Conservation (phyloP, 2,797 vertebrate species). For the Sebastes trivittatus region DNA sequence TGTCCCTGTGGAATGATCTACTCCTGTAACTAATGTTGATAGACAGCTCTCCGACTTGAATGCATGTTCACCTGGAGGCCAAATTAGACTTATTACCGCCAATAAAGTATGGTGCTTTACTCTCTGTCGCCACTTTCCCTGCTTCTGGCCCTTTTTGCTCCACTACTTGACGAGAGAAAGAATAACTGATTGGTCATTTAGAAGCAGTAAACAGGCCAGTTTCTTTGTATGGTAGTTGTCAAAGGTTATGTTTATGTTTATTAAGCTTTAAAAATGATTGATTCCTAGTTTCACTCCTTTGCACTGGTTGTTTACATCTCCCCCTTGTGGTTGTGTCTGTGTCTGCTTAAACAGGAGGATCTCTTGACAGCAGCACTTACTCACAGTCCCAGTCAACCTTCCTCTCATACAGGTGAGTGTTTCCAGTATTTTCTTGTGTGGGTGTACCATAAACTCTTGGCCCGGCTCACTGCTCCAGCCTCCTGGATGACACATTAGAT, state of each 20-base stretch:
- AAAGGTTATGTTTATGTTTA: conserved; percentile 25
- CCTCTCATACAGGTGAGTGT: conserved; percentile 89
- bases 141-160: conserved; percentile 22
- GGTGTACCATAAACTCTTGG: conserved; percentile 16
- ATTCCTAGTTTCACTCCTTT: not conserved
- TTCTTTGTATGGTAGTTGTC: not conserved
- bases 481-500: conserved; percentile 47
- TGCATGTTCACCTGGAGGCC: conserved; percentile 84
- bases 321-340: conserved; percentile 59
- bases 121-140: conserved; percentile 18
- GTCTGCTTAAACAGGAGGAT: conserved; percentile 76
- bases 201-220: not conserved
- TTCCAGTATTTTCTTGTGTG: not conserved
- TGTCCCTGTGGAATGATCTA: conserved; percentile 91
- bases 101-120: conserved; percentile 41
- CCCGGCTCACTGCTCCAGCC: conserved; percentile 3
- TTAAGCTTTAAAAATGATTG: not conserved
- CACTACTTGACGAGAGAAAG: not conserved
- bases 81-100: conserved; percentile 71
- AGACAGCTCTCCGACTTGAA: conserved; percentile 93
- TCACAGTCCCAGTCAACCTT: conserved; percentile 90
- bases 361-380: conserved; percentile 85
- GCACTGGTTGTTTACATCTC: conserved; percentile 30
- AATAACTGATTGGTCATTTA: conserved; percentile 18
- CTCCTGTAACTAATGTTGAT: conserved; percentile 88